These are phyloP conservation scores for Meleagris gallopavo DNA, from an alignment of 2,113 vertebrate genomes.

Conservation along the genomic window DNA sequence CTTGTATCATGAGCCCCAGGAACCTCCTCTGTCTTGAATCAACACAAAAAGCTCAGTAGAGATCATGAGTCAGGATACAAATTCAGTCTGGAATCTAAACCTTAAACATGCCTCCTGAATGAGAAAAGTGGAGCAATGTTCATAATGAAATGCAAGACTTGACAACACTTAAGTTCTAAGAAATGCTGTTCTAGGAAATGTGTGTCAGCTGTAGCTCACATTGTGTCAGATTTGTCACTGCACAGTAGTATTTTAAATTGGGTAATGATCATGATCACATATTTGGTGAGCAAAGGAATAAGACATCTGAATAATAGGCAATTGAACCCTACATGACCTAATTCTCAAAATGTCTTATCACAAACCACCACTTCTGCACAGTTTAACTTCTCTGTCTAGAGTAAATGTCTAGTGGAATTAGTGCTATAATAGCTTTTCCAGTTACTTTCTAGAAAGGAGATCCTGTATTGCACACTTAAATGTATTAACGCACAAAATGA, in stretches of 20 bases:
- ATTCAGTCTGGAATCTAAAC: neutral
- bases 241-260: constrained; percentile 27
- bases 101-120: neutral
- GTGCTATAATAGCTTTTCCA: neutral
- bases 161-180: neutral
- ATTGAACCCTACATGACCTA: constrained; percentile 23
- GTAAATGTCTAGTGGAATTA: neutral
- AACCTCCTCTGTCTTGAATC: neutral
- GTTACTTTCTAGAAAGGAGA: neutral
- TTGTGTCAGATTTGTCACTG: neutral
- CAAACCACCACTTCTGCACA: neutral
- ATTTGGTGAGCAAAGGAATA: neutral
- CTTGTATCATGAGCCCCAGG: neutral
- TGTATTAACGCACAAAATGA: neutral
- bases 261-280: constrained; percentile 1
- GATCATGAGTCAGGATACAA: neutral
- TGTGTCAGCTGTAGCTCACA: neutral
- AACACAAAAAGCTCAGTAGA: neutral
- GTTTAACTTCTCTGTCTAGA: neutral
- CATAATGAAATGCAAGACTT: neutral
- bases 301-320: neutral
- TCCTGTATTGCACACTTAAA: neutral
- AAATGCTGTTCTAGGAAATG: neutral
- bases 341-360: constrained; percentile 31
- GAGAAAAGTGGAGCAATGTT: neutral